Base-by-base conservation (phyloP, 2,888 invertebrate species). In the Mesorhabditis sp. region DNA sequence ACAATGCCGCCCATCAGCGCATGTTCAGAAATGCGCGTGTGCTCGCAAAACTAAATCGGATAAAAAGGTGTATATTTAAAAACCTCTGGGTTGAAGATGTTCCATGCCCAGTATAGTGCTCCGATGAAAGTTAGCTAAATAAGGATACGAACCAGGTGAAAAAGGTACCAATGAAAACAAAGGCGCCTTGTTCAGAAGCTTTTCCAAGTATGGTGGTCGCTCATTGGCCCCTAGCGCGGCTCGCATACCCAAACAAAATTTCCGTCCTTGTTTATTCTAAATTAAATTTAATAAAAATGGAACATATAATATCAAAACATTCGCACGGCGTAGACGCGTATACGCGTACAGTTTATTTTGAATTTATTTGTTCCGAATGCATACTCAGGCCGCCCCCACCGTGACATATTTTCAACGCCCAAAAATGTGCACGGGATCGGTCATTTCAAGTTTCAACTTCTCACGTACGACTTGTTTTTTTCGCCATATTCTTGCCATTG, bases 1-100 rank as follows among this genome's bases (percentile, higher is more conserved):
- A 77, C 79, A 6, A 76, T 58, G 65, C 79, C 78, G 6, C 77
- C 77, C 80, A 80, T 78, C 65, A 80, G 67, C 3, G 78, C 72
- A 62, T 78, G 80, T 66, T 80, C 80, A 42, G 74, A 74, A 45
- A 80, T 74, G 62, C 78, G 58, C 7, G 58, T 50, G 58, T 50
- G 58, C 58, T 50, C 58, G 58, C 58, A 50, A 10, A 50, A 13
- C 58, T 50, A 50, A 50, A 50, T 50, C 7, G 58, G 58, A 13
- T 13, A 50, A 10, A 50, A 50, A 50, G n/a, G 7, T 13, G n/a
- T 13, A 10, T 50, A 13, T 50, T 10, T 13, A 2, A 50, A 50
- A 50, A 50, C 58, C 58, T 50, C 58, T 10, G 58, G 58, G 10
- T n/a, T 10, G 58, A 50, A 50, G 58, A 50, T 50, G 10, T 10